Base-by-base conservation (phyloP, 2,113 vertebrate species). In the Chloropsis cyanopogon region DNA sequence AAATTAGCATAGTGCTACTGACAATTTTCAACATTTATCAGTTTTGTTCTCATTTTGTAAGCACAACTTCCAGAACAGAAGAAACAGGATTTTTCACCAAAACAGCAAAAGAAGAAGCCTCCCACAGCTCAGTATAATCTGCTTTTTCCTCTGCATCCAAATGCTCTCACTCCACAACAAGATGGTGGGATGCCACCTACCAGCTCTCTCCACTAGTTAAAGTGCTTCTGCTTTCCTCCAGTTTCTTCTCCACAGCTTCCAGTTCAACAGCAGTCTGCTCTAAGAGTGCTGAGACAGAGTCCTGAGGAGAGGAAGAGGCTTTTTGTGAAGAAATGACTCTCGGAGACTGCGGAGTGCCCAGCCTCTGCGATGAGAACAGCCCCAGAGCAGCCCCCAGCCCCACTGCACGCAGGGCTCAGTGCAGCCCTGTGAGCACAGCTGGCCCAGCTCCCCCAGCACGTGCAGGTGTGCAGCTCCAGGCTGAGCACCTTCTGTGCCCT, bases 231-330 rank as follows among this genome's bases (percentile, higher is more conserved):
- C 96, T 95, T 69, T 94, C 93, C 63, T 98, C 98, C 78, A 97
- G 94, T 10, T 92, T 95, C 97, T 97, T 97, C 88, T 98, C 98
- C 33, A 98, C 92, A 63, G 96, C 96, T 94, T 97, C 97, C 90
- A 98, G 97, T 96, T 98, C 98, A 87, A 97, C 97, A 10, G 97
- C 98, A 33, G 98, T 98, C 96, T 98, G 98, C 94, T 98, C 98
- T 35, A 98, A 72, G 77, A 98, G 96, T 37, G 97, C 97, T 35
- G 97, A 97, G 88, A 98, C 97, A 10, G 96, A 94, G 57, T 98
- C 97, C 99, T 99, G 96, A 52, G 95, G 79, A 92, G 66, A 97
- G 17, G 41, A 75, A 88, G 71, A 89, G 24, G 37, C 31, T 89
- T 84, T 52, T 54, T 41, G 86, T 93, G 84, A 95, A 75, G 52